phyloP scores from a whole-genome alignment of 2,113 vertebrate species.

The Cinclus cinclus region DNA sequence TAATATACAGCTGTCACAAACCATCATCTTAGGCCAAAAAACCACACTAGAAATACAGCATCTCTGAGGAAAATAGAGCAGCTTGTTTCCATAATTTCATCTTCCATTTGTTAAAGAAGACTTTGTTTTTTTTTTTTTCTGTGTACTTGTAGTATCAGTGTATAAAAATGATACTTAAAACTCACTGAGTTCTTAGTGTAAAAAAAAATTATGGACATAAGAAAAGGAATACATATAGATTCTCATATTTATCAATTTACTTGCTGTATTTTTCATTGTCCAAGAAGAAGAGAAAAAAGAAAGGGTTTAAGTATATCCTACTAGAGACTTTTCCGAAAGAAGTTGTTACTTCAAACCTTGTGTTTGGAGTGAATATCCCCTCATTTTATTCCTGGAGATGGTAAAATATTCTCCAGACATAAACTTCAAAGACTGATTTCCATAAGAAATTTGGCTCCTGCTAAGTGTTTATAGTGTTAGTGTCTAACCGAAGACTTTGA shows the following conservation, averaged over 20 bases:
- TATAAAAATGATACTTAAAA: not conserved
- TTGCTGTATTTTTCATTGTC: not conserved
- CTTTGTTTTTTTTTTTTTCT: not conserved
- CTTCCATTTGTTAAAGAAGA: not conserved
- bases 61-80: not conserved
- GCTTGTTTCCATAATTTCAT: not conserved
- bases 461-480: not conserved
- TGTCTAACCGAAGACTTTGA: not conserved
- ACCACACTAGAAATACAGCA: not conserved
- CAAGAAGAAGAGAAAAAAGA: not conserved
- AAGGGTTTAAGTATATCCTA: not conserved
- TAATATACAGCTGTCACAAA: not conserved
- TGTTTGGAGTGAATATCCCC: not conserved
- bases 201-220: not conserved
- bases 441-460: not conserved
- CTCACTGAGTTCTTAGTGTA: not conserved
- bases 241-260: not conserved
- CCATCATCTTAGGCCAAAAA: not conserved
- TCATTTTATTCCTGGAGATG: not conserved
- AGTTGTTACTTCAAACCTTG: rapidly evolving
- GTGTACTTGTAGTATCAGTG: not conserved
- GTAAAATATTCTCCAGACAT: not conserved
- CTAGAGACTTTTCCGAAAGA: not conserved
- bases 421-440: not conserved
- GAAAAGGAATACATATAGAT: not conserved